phyloP scores from a whole-genome alignment of 2,797 vertebrate genomes.

The Numenius phaeopus region DNA sequence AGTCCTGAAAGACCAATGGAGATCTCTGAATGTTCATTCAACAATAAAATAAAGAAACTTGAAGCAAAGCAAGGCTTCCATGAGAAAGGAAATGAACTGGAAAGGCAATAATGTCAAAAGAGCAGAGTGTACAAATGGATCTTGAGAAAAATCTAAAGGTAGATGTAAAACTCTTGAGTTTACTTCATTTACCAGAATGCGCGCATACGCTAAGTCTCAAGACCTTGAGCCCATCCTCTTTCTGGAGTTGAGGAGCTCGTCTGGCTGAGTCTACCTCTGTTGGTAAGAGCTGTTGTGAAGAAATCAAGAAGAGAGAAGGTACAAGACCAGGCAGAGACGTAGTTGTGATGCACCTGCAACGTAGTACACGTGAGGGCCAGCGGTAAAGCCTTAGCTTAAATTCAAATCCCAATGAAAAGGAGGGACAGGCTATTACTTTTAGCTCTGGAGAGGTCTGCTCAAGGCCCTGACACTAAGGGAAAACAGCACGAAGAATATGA shows the following conservation, averaged over 20 bases:
- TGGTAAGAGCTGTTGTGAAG: neutral
- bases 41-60: neutral
- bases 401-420: neutral
- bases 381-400: neutral
- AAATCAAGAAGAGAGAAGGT: neutral
- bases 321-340: neutral
- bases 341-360: neutral
- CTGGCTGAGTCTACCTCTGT: neutral
- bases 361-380: rapidly evolving
- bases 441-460: neutral
- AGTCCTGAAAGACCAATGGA: neutral
- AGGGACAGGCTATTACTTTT: neutral
- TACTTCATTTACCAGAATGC: neutral
- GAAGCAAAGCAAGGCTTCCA: neutral
- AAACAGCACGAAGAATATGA: neutral
- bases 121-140: neutral
- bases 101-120: neutral
- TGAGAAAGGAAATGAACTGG: neutral
- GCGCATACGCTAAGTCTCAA: neutral
- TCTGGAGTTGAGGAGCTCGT: neutral
- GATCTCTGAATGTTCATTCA: neutral
- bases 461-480: neutral
- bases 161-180: neutral
- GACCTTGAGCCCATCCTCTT: neutral
- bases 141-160: neutral